phyloP scores from a whole-genome alignment of 2,888 invertebrate genomes.

The Tromatobia lineatoria region DNA sequence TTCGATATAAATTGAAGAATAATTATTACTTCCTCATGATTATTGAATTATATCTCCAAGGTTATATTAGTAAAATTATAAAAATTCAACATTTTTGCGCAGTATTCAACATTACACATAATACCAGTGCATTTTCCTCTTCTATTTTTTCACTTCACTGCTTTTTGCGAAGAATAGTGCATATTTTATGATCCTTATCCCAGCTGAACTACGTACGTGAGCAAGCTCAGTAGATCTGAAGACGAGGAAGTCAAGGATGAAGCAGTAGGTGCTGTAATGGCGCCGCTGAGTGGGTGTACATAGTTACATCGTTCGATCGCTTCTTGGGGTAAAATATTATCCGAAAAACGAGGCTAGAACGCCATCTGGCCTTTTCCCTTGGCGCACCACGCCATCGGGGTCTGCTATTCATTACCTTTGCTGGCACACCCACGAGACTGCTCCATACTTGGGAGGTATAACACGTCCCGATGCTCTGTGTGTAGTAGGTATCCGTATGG shows the following conservation, averaged over 20 bases:
- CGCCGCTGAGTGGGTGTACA: constrained; percentile 14
- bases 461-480: neutral
- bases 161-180: too few species aligned
- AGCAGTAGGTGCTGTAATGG: constrained; percentile 32
- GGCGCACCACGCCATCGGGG: neutral
- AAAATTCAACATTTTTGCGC: too few species aligned
- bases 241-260: constrained; percentile 10
- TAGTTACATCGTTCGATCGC: constrained; percentile 4
- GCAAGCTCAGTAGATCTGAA: neutral
- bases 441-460: constrained; percentile 23
- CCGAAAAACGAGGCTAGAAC: constrained; percentile 37
- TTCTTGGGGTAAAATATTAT: constrained; percentile 36
- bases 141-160: too few species aligned
- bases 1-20: too few species aligned
- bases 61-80: too few species aligned
- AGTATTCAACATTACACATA: too few species aligned
- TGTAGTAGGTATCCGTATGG: constrained; percentile 20
- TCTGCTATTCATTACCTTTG: constrained; percentile 55
- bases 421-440: constrained; percentile 51
- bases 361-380: constrained; percentile 60
- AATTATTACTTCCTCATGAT: too few species aligned
- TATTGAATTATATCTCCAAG: too few species aligned
- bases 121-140: too few species aligned
- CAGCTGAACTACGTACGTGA: too few species aligned
- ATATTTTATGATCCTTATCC: too few species aligned